phyloP scores from a whole-genome alignment of 2,888 invertebrate genomes.

The Ctena decussata region DNA sequence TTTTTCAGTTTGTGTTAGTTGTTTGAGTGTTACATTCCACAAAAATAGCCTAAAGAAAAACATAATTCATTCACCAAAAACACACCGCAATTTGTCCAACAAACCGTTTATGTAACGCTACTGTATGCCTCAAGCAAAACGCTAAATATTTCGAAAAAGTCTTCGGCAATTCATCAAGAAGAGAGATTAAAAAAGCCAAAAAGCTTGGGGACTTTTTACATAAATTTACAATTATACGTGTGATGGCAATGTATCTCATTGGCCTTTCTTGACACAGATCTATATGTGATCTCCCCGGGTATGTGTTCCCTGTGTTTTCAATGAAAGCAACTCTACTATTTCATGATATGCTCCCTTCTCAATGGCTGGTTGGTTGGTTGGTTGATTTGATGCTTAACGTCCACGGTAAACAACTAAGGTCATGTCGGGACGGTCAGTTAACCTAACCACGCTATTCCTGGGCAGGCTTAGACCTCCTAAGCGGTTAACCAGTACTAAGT shows the following conservation, averaged over 20 bases:
- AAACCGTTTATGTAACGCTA: neutral
- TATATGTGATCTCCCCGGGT: too few species aligned
- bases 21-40: slow-evolving; percentile 1
- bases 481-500: too few species aligned
- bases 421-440: too few species aligned
- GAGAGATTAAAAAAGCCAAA: neutral
- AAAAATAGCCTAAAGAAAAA: neutral
- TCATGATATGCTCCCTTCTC: too few species aligned
- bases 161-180: neutral
- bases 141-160: neutral
- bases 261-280: neutral
- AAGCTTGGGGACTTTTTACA: neutral
- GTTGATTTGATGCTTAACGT: too few species aligned
- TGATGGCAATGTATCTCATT: neutral
- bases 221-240: neutral
- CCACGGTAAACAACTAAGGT: too few species aligned
- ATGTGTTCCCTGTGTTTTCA: too few species aligned
- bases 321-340: too few species aligned
- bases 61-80: neutral
- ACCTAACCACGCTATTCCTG: too few species aligned
- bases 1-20: neutral
- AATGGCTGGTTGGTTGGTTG: too few species aligned
- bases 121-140: neutral
- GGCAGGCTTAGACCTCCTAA: too few species aligned
- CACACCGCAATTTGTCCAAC: neutral